Percentiles rank a stretch among this genome's conserved stretches.
Evolutionary conservation across 2,888 invertebrate genomes (phyloP).

Genomic region (Scaeva pyrastri): DNA sequence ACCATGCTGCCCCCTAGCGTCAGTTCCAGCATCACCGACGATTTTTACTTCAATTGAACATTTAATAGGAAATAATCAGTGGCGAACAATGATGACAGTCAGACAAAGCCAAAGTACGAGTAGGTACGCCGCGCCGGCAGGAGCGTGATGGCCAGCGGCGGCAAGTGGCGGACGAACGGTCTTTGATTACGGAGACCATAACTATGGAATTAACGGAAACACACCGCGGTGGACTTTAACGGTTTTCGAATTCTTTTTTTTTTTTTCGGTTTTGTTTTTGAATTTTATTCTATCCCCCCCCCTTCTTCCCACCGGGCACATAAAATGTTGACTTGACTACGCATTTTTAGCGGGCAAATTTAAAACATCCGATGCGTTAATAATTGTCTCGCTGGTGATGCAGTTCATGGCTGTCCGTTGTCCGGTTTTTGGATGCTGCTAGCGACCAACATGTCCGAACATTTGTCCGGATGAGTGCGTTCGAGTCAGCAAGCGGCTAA

Average conservation of each 20-base stretch:
- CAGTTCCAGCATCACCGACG: not conserved
- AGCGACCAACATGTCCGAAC: conserved; percentile 38
- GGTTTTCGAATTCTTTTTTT: conserved; percentile 27
- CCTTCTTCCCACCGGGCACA: conserved; percentile 13
- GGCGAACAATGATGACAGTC: conserved; percentile 65
- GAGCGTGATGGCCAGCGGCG: not conserved
- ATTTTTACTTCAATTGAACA: conserved; percentile 51
- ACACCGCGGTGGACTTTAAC: conserved; percentile 30
- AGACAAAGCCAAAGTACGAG: conserved; percentile 39
- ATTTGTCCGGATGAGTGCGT: conserved; percentile 46
- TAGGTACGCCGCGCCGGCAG: not conserved
- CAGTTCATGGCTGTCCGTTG: conserved; percentile 39
- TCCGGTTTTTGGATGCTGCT: conserved; percentile 27
- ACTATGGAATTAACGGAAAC: conserved; percentile 47
- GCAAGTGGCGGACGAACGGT: not conserved
- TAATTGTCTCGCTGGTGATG: conserved; percentile 41
- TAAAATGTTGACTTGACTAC: conserved; percentile 50
- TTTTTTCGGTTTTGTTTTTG: conserved; percentile 1
- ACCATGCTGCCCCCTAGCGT: conserved; percentile 23
- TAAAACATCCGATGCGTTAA: conserved; percentile 65
- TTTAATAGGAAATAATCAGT: conserved; percentile 72
- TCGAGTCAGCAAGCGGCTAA: conserved; percentile 31
- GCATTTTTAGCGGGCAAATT: conserved; percentile 56
- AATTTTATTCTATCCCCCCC: conserved; percentile 27
- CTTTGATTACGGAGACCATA: conserved; percentile 7